Conservation (phyloP, 2,113 vertebrate genomes). For the Ahaetulla prasina region DNA sequence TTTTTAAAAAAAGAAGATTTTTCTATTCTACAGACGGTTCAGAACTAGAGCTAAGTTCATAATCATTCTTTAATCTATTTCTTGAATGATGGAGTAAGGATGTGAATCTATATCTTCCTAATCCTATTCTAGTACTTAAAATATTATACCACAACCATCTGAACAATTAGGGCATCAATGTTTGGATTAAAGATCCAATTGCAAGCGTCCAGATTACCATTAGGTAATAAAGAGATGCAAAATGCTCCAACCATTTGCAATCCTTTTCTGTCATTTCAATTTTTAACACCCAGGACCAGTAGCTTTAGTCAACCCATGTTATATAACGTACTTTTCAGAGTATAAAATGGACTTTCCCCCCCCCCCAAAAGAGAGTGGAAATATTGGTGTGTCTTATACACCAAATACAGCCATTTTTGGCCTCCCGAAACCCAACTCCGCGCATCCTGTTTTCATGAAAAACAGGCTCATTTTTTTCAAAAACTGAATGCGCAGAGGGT, state of each 20-base stretch:
- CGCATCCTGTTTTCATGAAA: too few relatives aligned
- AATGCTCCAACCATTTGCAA: not conserved
- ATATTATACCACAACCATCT: not conserved
- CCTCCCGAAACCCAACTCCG: too few relatives aligned
- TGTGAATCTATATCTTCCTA: not conserved
- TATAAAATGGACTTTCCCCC: too few relatives aligned
- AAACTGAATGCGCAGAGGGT: too few relatives aligned
- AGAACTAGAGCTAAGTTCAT: not conserved
- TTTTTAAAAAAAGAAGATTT: too few relatives aligned
- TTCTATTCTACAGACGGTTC: not conserved
- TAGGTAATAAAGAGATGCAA: not conserved
- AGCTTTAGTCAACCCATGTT: not conserved
- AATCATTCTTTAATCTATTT: not conserved
- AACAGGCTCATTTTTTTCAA: too few relatives aligned
- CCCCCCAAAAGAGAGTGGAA: too few relatives aligned
- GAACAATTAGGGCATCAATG: not conserved
- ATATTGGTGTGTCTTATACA: too few relatives aligned
- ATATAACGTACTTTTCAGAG: not conserved
- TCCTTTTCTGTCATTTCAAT: not conserved
- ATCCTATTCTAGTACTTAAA: not conserved
- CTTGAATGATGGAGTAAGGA: not conserved
- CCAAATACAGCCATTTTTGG: too few relatives aligned
- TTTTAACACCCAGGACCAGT: not conserved
- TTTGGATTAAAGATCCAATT: not conserved
- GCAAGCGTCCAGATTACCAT: not conserved